A percentile compares a stretch with the other conserved stretches of the same genome.
phyloP scores from a whole-genome alignment of 2,113 vertebrate genomes.

The Rhizomys pruinosus region DNA sequence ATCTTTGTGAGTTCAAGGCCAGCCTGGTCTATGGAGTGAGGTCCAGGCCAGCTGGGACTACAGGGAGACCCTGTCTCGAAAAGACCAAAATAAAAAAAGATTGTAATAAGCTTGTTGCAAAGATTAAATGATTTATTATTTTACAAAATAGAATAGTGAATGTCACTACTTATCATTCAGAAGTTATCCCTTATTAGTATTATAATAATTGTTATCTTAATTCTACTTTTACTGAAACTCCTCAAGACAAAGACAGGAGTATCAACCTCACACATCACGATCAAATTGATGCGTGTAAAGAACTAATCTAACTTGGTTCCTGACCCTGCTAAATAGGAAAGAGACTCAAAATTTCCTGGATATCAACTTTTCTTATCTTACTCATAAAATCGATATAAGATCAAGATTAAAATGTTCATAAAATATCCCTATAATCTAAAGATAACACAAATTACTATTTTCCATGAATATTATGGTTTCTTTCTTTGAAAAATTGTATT shows the following conservation, averaged over 20 bases:
- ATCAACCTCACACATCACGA: constrained; percentile 5
- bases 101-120: not conserved
- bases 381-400: not conserved
- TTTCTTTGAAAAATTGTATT: constrained; percentile 31
- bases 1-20: too few relatives aligned
- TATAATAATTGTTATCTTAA: not conserved
- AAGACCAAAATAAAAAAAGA: too few relatives aligned
- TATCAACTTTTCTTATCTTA: not conserved
- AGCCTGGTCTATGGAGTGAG: too few relatives aligned
- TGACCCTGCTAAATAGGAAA: not conserved
- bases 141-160: constrained; percentile 1
- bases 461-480: not conserved
- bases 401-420: constrained; percentile 25
- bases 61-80: too few relatives aligned
- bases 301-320: not conserved
- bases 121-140: constrained; percentile 4
- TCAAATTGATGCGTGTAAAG: constrained; percentile 42
- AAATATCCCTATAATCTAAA: not conserved
- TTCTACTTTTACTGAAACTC: constrained; percentile 17
- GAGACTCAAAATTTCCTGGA: not conserved
- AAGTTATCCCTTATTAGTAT: constrained; percentile 27
- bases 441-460: constrained; percentile 45
- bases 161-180: constrained; percentile 30
- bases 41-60: too few relatives aligned
- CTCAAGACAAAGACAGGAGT: constrained; percentile 36